Conservation (phyloP, 1,140 invertebrate genomes). For the Drosophila tani region DNA sequence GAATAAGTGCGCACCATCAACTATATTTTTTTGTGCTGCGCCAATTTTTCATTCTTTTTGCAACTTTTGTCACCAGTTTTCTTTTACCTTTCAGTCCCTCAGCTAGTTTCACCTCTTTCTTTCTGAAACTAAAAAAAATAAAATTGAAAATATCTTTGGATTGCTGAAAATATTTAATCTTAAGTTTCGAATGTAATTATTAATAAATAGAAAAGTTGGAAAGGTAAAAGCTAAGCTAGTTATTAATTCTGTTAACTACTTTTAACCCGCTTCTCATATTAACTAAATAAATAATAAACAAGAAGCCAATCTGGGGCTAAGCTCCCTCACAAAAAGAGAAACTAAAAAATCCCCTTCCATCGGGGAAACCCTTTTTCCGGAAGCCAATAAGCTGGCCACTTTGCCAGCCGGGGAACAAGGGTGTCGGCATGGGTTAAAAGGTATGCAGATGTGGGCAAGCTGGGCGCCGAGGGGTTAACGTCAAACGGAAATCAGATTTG, state of each 20-base stretch:
- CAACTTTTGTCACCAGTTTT: slow-evolving; percentile 10
- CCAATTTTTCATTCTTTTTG: slow-evolving; percentile 39
- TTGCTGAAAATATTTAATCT: too few relatives aligned
- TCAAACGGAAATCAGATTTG: slow-evolving; percentile 79
- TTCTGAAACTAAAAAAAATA: neutral
- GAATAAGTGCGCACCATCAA: slow-evolving; percentile 72
- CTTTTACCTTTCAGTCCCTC: neutral
- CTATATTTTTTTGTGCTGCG: slow-evolving; percentile 47
- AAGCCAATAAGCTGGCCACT: slow-evolving; percentile 69
- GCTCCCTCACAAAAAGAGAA: neutral
- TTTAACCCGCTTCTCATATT: too few relatives aligned
- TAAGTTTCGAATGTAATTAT: too few relatives aligned
- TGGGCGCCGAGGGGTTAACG: slow-evolving; percentile 4
- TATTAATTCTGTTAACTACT: too few relatives aligned
- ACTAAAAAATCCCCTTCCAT: neutral
- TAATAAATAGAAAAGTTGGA: too few relatives aligned
- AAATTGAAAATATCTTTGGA: neutral
- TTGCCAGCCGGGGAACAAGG: slow-evolving; percentile 36
- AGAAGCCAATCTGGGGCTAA: neutral
- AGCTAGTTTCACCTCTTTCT: too few relatives aligned
- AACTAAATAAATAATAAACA: slow-evolving; percentile 1
- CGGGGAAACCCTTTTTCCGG: slow-evolving; percentile 8
- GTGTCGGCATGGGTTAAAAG: slow-evolving; percentile 7
- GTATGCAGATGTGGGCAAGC: slow-evolving; percentile 13
- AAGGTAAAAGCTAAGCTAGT: too few relatives aligned